Evolutionary conservation across 1,140 invertebrate species (phyloP), one percentile per base, ranked within the genome.

Genomic region (Neodiprion lecontei): DNA sequence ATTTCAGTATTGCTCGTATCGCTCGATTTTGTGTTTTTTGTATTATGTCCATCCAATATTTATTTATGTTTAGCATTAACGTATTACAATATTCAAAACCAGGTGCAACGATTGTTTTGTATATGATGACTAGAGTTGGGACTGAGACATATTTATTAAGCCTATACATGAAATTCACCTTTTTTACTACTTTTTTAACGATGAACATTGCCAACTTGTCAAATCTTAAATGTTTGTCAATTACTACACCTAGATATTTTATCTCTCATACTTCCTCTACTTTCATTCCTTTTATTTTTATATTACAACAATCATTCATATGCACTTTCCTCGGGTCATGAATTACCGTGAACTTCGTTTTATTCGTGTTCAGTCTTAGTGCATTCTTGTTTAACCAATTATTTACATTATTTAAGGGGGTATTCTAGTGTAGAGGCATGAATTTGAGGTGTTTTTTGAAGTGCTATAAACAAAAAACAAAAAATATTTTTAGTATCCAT

Each of bases 81-180:
- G 75, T 76, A 69, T n/a, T 67, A 67, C 72, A 76, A 48, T 77
- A 77, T 28, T 77, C 73, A 21, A 77, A 74, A 47, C 72, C 65
- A 11, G 72, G 75, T 12, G 69, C 69, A 50, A 76, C 61, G 65
- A 76, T 66, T n/a, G 23, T 70, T 23, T 76, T 73, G 69, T 76
- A 76, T 67, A 76, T 76, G 12, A 69, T 72, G 1, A 48, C 65
- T 61, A 53, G 40, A 1, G 72, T 70, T 40, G 69, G 40, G 8
- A 61, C 28, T 3, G 50, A 70, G 4, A 76, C 69, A 66, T 72
- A 69, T 48, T 73, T 70, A 21, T 67, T 67, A 12, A 77, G 47
- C 61, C 76, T 11, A 48, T 49, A 71, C 61, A 77, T 49, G 28
- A 74, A 74, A 40, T 49, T 69, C 11, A 77, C 53, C 73, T 72